These are phyloP conservation scores for Mesoligia furuncula DNA, from an alignment of 2,888 invertebrate species.

Conservation along the genomic window DNA sequence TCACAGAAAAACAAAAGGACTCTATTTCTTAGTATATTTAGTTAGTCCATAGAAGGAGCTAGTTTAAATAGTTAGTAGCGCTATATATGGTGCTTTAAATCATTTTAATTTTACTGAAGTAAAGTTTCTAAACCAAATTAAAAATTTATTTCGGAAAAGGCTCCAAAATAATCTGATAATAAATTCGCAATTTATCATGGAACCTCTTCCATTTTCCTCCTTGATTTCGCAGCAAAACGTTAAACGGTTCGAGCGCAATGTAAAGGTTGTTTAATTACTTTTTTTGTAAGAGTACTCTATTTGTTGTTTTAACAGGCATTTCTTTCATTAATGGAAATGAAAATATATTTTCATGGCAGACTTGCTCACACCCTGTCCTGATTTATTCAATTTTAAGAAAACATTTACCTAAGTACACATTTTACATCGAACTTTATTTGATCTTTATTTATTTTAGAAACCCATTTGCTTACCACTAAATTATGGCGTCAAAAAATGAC, in stretches of 20 bases:
- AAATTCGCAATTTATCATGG: conserved; percentile 24
- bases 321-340: conserved; percentile 62
- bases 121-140: background rate
- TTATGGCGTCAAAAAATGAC: no score
- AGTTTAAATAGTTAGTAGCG: no score
- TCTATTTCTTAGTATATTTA: no score
- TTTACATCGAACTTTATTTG: no score
- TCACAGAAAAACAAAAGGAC: no score
- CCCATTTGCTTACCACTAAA: background rate
- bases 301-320: conserved; percentile 66
- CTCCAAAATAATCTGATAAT: conserved; percentile 32
- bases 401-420: background rate
- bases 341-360: conserved; percentile 53
- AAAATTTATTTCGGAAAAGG: background rate
- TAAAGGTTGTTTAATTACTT: conserved; percentile 68
- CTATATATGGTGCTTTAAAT: background rate
- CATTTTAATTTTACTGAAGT: background rate
- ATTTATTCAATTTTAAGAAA: background rate
- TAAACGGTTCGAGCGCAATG: conserved; percentile 51
- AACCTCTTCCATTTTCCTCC: conserved; percentile 3
- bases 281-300: conserved; percentile 65
- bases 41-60: no score
- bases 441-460: background rate
- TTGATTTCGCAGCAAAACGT: conserved; percentile 18
- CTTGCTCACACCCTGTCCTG: background rate